Conservation (phyloP, 2,797 vertebrate genomes). For the Notolabrus celidotus region DNA sequence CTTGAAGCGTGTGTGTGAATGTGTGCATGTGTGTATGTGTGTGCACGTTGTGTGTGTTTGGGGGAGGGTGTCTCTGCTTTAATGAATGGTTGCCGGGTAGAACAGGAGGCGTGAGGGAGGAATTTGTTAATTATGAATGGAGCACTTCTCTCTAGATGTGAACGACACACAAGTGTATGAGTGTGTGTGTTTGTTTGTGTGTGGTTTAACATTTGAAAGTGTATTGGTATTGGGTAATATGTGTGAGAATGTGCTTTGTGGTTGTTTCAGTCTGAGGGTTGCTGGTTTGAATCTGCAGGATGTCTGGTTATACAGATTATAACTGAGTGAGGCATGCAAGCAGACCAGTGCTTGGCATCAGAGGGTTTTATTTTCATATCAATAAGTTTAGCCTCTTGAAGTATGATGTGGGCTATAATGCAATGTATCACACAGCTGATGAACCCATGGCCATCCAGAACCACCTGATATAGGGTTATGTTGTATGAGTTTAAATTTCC, state of each 20-base stretch:
- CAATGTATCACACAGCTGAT: too few species aligned
- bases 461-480: too few species aligned
- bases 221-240: slow-evolving; percentile 35
- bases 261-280: slow-evolving; percentile 4
- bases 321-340: slow-evolving; percentile 22
- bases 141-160: slow-evolving; percentile 70
- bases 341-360: too few species aligned
- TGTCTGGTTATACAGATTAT: neutral
- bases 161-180: slow-evolving; percentile 49
- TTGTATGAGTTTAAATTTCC: too few species aligned
- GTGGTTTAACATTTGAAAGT: slow-evolving; percentile 4
- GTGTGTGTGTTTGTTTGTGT: slow-evolving; percentile 15
- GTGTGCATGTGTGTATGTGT: slow-evolving; percentile 31
- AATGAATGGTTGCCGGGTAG: slow-evolving; percentile 86
- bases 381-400: too few species aligned
- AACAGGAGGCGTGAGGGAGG: slow-evolving; percentile 78
- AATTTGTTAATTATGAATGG: slow-evolving; percentile 89
- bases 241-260: slow-evolving; percentile 10
- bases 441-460: too few species aligned
- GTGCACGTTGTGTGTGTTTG: slow-evolving; percentile 51
- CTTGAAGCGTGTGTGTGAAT: slow-evolving; percentile 27
- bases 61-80: slow-evolving; percentile 62
- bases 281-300: slow-evolving; percentile 20
- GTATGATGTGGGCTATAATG: too few species aligned
- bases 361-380: too few species aligned